A percentile compares a stretch with the other conserved stretches of the same genome.
phyloP scores from a whole-genome alignment of 2,113 vertebrate species.

The Enhydra lutris region DNA sequence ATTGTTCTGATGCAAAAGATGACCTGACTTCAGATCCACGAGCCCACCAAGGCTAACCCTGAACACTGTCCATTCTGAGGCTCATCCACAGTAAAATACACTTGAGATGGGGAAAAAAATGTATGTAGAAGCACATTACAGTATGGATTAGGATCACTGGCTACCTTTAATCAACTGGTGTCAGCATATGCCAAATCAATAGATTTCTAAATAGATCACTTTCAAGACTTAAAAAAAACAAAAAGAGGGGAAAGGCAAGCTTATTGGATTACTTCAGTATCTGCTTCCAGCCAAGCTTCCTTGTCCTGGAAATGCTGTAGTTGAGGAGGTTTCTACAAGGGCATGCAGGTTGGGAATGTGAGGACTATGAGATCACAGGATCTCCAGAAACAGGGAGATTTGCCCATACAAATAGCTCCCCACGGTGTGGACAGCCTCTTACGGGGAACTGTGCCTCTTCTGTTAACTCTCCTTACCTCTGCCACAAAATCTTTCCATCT shows the following conservation, averaged over 20 bases:
- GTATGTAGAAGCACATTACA: no score
- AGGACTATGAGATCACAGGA: no score
- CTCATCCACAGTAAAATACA: background rate
- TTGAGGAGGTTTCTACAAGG: background rate
- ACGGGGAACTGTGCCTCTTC: fast-evolving
- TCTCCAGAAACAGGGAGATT: background rate
- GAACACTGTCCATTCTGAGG: background rate
- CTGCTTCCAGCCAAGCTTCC: background rate
- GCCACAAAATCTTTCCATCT: background rate
- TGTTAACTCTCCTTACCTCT: background rate
- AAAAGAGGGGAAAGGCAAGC: background rate
- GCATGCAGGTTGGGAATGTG: background rate
- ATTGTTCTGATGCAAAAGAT: background rate
- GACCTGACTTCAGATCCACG: background rate
- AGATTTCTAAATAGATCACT: background rate
- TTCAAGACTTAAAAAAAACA: background rate
- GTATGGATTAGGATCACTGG: background rate
- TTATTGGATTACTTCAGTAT: background rate
- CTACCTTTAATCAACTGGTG: background rate
- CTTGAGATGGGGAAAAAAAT: no score
- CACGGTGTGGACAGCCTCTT: fast-evolving
- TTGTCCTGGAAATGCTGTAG: background rate
- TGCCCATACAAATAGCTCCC: fast-evolving
- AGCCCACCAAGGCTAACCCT: background rate
- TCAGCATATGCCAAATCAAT: background rate